Base-by-base conservation (phyloP, 2,797 vertebrate species). In the Ptychobarbus kaznakovi region DNA sequence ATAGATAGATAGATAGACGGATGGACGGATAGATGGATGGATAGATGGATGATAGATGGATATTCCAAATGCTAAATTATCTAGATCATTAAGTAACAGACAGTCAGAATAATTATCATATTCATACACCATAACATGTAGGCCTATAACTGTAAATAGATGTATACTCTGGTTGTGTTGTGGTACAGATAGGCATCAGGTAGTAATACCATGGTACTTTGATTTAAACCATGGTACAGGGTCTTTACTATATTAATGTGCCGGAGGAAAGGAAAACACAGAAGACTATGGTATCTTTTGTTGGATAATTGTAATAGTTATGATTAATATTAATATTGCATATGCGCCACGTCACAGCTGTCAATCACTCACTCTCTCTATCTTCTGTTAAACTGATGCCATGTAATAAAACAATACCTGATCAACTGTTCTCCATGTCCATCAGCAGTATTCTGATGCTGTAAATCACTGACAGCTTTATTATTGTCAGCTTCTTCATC, bases 311-410 rank as follows among this genome's bases (percentile, higher is more conserved):
- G 42, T 32, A 49, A 22, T 35, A 3, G 5, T 25, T 35, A 42
- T 42, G 10, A 15, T 13, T 12, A 77, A 25, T 8, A 15, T 13
- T 12, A 77, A 25, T 8, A 40, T 9, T 38, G 3, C 38, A 15
- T 15, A 56, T n/a, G 25, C 9, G 25, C 53, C 8, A 61, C 53
- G 18, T 32, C 58, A 16, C 75, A 77, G 38, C 40, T 44, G 76
- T 63, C 76, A 79, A 20, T 65, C n/a, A 20, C 81, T 42, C 28
- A 35, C 38, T 87, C 82, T 8, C 66, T 85, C 78, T 84, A 49
- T 83, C 75, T 61, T 3, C 38, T 46, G n/a, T 44, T 20, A 44
- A n/a, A 40, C 35, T 16, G 75, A 77, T n/a, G 15, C 0, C 4
- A 51, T n/a, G 42, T n/a, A 2, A n/a, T 74, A 8, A 28, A 82